A percentile compares a stretch with the other conserved stretches of the same genome.
phyloP scores from a whole-genome alignment of 2,113 vertebrate genomes.

The Ramphastos sulfuratus region DNA sequence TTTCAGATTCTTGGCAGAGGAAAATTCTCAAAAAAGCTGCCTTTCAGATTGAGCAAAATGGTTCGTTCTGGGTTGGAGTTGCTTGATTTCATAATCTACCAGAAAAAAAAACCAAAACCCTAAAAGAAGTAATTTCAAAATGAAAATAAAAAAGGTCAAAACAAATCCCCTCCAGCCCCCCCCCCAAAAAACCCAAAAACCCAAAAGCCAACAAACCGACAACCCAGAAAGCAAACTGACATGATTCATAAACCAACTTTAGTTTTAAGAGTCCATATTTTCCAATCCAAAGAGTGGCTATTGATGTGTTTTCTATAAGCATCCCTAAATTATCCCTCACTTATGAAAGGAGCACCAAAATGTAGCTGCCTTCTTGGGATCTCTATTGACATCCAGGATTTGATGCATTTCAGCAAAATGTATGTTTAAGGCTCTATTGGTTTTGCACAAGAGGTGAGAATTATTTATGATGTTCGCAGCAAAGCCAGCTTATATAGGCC shows the following conservation, averaged over 20 bases:
- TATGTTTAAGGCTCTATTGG: neutral
- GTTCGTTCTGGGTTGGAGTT: conserved; percentile 39
- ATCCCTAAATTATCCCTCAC: neutral
- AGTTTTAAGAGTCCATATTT: neutral
- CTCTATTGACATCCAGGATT: neutral
- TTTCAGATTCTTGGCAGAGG: conserved; percentile 61
- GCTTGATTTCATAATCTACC: conserved; percentile 51
- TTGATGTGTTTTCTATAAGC: rapidly evolving
- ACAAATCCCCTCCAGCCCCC: neutral
- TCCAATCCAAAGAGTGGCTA: neutral
- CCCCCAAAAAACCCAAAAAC: neutral
- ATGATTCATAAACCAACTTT: neutral
- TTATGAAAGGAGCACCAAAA: neutral
- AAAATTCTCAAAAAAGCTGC: conserved; percentile 60
- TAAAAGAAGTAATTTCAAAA: neutral
- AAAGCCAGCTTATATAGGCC: neutral
- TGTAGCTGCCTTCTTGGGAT: neutral
- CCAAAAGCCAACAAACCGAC: too few species aligned
- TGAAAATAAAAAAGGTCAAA: conserved; percentile 9
- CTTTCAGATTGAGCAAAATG: conserved; percentile 59
- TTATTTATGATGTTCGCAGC: neutral
- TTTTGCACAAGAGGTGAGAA: conserved; percentile 10
- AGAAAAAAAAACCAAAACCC: neutral
- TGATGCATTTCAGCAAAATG: neutral
- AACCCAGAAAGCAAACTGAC: neutral